These are phyloP conservation scores for Alectura lathami DNA, from an alignment of 2,113 vertebrate genomes.

Conservation along the genomic window DNA sequence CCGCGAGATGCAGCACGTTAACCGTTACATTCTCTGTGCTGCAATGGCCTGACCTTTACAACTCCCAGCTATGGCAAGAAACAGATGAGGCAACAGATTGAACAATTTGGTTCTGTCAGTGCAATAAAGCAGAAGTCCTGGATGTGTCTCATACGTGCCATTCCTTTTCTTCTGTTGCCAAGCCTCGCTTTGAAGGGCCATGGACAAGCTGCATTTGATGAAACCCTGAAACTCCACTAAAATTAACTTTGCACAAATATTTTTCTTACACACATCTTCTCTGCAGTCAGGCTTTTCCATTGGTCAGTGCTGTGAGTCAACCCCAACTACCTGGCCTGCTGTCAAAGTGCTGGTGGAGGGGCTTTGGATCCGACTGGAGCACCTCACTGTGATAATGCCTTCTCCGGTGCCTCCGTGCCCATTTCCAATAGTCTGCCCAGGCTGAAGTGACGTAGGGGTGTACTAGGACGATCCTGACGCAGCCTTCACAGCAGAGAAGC, in stretches of 20 bases:
- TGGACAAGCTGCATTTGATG: not conserved
- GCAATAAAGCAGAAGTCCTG: slow-evolving; percentile 74
- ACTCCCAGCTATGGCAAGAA: slow-evolving; percentile 63
- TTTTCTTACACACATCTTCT: not conserved
- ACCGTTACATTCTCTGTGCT: slow-evolving; percentile 42
- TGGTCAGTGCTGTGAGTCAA: not conserved
- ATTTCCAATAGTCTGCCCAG: not conserved
- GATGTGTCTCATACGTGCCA: slow-evolving; percentile 62
- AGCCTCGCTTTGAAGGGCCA: slow-evolving; percentile 39
- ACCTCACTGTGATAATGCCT: not conserved
- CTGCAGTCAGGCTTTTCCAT: not conserved
- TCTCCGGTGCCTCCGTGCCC: not conserved
- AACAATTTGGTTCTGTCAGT: slow-evolving; percentile 71
- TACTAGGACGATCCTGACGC: not conserved
- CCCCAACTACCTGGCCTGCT: not conserved
- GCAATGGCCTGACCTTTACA: slow-evolving; percentile 64
- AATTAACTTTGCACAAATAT: not conserved
- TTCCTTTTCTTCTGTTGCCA: slow-evolving; percentile 48
- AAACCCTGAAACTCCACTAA: not conserved
- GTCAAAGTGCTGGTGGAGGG: not conserved
- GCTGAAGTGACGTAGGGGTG: not conserved
- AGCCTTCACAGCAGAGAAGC: not conserved
- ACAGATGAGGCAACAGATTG: slow-evolving; percentile 72
- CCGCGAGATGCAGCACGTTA: slow-evolving; percentile 41
- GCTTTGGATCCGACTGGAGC: not conserved